Base-by-base conservation (phyloP, 2,113 vertebrate species). In the Heteronetta atricapilla region DNA sequence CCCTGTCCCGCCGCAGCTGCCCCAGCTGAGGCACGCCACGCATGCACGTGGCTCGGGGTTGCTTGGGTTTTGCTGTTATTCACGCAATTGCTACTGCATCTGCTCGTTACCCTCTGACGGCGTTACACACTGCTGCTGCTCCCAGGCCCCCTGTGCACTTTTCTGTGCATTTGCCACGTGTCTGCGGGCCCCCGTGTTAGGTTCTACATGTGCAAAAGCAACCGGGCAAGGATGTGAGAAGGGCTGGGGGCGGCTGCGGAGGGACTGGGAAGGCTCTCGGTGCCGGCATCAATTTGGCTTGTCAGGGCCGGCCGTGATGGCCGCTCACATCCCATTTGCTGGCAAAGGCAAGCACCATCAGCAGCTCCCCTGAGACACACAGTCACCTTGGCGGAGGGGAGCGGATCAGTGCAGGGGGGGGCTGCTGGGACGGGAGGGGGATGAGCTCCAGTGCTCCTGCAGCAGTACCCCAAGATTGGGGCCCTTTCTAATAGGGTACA, bases 241-340 rank as follows among this genome's bases (percentile, higher is more conserved):
- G 82, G 75, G 86, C 86, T 76, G 82, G 86, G 66, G 48, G 40
- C 13, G 36, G 74, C 88, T 85, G 90, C 70, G 0, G 50, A 94
- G 93, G 77, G 83, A 90, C 69, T 6, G 4, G 74, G 82, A 59
- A 89, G 56, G 92, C 87, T 93, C 93, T 44, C 2, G 12, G 73
- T 95, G 96, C 96, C 96, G 76, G 80, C 91, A 95, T 94, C 94
- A 94, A 94, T 96, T 96, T 95, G 94, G 83, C 76, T 81, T 83
- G 96, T 95, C 96, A 95, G 86, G 80, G 31, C 93, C 83, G 2
- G 76, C 68, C 0, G 68, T 93, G 96, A 95, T 81, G 94, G 89
- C 96, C 73, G 10, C 93, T 96, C 95, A 95, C 94, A 95, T 94
- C 86, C 89, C 94, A 96, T 96, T 96, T 96, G 93, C 89, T 26